Evolutionary conservation across 2,113 vertebrate species (phyloP).

Genomic region (Alethe diademata): DNA sequence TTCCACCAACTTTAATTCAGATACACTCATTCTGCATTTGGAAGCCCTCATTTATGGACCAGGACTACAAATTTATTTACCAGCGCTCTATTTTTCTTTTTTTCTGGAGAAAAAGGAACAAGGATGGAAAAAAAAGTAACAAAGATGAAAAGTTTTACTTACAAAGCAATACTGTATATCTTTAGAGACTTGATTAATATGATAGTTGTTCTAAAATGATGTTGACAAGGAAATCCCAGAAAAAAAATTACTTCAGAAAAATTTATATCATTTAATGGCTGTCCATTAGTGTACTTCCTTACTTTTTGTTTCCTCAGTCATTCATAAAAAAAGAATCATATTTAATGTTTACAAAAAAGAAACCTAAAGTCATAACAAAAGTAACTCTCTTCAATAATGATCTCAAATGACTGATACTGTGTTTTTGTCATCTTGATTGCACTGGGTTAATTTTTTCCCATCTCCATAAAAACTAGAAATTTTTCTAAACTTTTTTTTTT

Average conservation of each 20-base stretch:
- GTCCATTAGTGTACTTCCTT: background rate
- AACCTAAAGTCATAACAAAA: background rate
- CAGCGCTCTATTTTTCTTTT: background rate
- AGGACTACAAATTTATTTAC: background rate
- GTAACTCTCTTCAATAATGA: background rate
- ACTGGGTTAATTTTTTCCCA: background rate
- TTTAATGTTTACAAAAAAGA: background rate
- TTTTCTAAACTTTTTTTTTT: background rate
- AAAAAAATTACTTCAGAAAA: background rate
- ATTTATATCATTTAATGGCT: background rate
- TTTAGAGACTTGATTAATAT: background rate
- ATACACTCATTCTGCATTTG: background rate
- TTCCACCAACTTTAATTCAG: background rate
- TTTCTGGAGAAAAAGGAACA: background rate
- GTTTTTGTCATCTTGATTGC: background rate
- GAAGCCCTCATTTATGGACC: background rate
- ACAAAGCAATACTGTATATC: background rate
- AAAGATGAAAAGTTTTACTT: background rate
- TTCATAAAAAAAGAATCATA: background rate
- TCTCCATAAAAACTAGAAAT: background rate
- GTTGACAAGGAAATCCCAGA: background rate
- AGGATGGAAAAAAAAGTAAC: background rate
- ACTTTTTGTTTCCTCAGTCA: background rate
- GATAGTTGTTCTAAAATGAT: background rate
- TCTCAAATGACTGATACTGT: background rate